These are phyloP conservation scores for Eupithecia insigniata DNA, from an alignment of 2,888 invertebrate genomes.

Conservation along the genomic window DNA sequence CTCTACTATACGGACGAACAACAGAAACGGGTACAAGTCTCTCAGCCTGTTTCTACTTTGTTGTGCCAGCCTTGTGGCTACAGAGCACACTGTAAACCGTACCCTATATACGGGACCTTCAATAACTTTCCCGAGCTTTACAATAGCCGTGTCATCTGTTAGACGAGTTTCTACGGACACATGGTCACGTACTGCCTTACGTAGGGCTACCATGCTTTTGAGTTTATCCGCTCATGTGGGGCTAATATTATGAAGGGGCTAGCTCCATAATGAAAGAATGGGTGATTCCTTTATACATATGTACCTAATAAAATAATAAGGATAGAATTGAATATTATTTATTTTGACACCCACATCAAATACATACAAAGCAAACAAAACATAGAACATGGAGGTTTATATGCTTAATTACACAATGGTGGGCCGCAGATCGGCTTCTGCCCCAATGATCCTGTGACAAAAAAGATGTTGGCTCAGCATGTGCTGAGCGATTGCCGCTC, in stretches of 20 bases:
- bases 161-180: conserved; percentile 15
- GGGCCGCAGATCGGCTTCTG: no score
- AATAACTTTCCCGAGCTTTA: conserved; percentile 20
- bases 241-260: not conserved
- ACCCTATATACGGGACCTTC: conserved; percentile 29
- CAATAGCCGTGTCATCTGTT: conserved; percentile 19
- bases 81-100: conserved; percentile 1
- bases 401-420: no score
- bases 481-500: no score
- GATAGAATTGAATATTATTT: no score
- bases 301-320: no score
- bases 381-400: no score
- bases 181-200: not conserved
- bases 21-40: not conserved
- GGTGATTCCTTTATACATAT: no score
- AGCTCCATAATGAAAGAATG: not conserved
- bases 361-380: no score
- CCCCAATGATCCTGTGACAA: no score
- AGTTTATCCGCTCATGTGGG: not conserved
- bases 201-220: not conserved
- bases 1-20: not conserved
- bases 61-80: not conserved
- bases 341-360: no score
- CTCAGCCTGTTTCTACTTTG: not conserved
- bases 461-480: no score